These are phyloP conservation scores for Ceratina calcarata DNA, from an alignment of 1,140 invertebrate species.

Conservation along the genomic window DNA sequence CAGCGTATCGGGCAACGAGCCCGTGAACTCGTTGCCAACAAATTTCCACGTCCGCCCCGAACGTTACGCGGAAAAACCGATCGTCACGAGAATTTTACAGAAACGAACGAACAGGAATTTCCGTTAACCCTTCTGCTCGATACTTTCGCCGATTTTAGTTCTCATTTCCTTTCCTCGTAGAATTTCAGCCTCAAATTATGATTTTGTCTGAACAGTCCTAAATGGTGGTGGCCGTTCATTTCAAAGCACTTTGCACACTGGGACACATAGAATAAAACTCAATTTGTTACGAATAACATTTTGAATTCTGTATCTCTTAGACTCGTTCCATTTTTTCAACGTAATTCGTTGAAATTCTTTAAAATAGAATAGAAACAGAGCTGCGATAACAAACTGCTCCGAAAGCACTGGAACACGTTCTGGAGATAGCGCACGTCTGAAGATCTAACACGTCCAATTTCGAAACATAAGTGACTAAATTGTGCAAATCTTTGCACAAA, in stretches of 20 bases:
- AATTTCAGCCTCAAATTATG: no score
- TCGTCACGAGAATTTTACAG: constrained; percentile 20
- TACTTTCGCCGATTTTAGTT: not conserved
- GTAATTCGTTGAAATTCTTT: no score
- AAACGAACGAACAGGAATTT: not conserved
- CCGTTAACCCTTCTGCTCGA: not conserved
- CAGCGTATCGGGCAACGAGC: constrained; percentile 35
- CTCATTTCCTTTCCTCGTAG: not conserved
- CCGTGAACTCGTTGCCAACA: constrained; percentile 25
- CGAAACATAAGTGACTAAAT: not conserved
- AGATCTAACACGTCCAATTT: not conserved
- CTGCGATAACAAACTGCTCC: not conserved
- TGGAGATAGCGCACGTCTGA: not conserved
- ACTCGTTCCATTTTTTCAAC: no score
- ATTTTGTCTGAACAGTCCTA: no score
- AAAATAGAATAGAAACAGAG: no score
- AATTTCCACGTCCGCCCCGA: constrained; percentile 15
- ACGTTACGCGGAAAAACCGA: not conserved
- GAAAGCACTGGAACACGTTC: not conserved
- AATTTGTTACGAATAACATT: no score
- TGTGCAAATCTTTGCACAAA: not conserved
- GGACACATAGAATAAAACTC: no score
- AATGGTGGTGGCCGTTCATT: no score
- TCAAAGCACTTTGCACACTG: no score
- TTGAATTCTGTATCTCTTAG: no score